Conservation (phyloP, 2,113 vertebrate species). For the Illadopsis cleaveri region DNA sequence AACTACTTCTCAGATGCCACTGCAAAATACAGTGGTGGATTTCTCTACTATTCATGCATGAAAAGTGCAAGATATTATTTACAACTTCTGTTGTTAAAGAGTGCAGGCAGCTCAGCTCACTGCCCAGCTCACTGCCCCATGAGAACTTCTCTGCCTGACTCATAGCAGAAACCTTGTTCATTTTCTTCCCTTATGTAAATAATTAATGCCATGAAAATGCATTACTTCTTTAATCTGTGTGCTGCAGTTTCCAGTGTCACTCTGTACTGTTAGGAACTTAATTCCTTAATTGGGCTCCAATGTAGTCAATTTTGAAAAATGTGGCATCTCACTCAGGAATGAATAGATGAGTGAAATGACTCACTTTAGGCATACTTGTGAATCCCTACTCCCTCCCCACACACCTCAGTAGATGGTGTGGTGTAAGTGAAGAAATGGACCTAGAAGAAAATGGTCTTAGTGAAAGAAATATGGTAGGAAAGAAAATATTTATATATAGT, state of each 20-base stretch:
- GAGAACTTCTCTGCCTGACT: neutral
- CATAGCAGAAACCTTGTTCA: neutral
- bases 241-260: neutral
- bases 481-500: neutral
- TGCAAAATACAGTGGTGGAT: neutral
- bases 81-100: neutral
- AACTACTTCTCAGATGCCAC: neutral
- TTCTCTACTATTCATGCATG: neutral
- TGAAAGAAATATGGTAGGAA: neutral
- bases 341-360: neutral
- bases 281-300: slow-evolving; percentile 1
- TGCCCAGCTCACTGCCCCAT: neutral
- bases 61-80: neutral
- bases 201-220: neutral
- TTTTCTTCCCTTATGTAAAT: neutral
- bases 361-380: neutral
- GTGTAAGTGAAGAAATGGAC: neutral
- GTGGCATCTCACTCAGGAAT: neutral
- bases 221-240: neutral
- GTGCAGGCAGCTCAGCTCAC: neutral
- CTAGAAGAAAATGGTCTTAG: neutral
- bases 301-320: neutral
- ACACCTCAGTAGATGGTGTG: neutral
- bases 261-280: neutral
- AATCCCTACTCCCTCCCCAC: neutral